These are phyloP conservation scores for Poecilia velifera DNA, from an alignment of 2,797 vertebrate species.

Conservation along the genomic window DNA sequence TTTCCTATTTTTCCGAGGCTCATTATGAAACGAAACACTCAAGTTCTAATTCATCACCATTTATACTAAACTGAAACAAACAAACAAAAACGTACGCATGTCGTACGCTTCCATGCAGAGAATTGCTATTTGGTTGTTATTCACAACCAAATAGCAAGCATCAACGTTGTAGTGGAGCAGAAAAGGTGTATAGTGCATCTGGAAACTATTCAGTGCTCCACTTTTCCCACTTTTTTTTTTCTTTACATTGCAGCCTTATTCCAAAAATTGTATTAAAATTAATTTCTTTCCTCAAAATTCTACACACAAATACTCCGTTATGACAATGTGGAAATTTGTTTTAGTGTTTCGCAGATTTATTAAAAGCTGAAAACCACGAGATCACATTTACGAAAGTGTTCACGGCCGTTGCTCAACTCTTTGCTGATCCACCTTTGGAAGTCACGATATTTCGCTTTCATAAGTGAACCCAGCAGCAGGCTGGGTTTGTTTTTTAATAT, in stretches of 20 bases:
- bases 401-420: too few relatives aligned
- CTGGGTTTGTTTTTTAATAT: slow-evolving; percentile 4
- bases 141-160: not conserved
- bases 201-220: too few relatives aligned
- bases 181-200: not conserved
- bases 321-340: too few relatives aligned
- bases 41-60: not conserved
- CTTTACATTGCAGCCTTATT: too few relatives aligned
- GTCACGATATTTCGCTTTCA: not conserved
- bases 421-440: not conserved
- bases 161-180: not conserved
- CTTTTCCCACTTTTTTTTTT: too few relatives aligned
- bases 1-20: not conserved
- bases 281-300: too few relatives aligned
- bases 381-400: too few relatives aligned
- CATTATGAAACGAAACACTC: not conserved
- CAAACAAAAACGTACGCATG: not conserved
- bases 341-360: too few relatives aligned
- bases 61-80: not conserved
- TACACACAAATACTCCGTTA: too few relatives aligned
- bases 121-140: not conserved
- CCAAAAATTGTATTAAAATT: too few relatives aligned
- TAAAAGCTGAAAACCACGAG: too few relatives aligned
- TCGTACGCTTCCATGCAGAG: not conserved
- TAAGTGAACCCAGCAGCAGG: slow-evolving; percentile 1